A percentile compares a stretch with the other conserved stretches of the same genome.
phyloP scores from a whole-genome alignment of 2,113 vertebrate genomes.

The Psittacus erithacus region DNA sequence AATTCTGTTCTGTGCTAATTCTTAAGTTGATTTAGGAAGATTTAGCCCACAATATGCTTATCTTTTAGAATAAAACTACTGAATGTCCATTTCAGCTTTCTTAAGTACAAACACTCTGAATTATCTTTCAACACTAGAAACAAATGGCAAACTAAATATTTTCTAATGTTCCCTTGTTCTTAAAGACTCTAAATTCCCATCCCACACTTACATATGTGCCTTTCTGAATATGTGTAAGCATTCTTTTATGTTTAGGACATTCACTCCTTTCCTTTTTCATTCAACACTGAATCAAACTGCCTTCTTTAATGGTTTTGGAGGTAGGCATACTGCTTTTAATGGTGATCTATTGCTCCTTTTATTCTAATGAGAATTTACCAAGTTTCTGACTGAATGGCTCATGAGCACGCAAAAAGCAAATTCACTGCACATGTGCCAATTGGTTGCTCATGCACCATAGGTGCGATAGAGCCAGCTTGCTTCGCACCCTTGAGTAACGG shows the following conservation, averaged over 20 bases:
- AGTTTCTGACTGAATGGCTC: background rate
- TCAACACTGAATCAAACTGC: background rate
- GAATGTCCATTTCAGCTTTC: background rate
- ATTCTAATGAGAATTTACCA: background rate
- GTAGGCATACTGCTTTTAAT: background rate
- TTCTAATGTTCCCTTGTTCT: background rate
- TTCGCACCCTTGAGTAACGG: background rate
- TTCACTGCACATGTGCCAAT: fast-evolving
- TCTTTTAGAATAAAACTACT: background rate
- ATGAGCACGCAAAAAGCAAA: background rate
- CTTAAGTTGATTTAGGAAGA: background rate
- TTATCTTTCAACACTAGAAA: background rate
- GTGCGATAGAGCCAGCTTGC: background rate
- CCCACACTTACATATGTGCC: background rate
- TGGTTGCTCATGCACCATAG: background rate
- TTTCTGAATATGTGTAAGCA: background rate
- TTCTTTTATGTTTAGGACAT: background rate
- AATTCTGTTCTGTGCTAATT: background rate
- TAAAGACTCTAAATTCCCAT: background rate
- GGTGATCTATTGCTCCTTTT: background rate
- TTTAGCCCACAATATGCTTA: background rate
- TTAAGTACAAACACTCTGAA: background rate
- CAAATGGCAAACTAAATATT: background rate
- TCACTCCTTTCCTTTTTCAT: background rate
- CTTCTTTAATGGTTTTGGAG: background rate